phyloP scores from a whole-genome alignment of 2,888 invertebrate genomes.

The Pediacus dermestoides region DNA sequence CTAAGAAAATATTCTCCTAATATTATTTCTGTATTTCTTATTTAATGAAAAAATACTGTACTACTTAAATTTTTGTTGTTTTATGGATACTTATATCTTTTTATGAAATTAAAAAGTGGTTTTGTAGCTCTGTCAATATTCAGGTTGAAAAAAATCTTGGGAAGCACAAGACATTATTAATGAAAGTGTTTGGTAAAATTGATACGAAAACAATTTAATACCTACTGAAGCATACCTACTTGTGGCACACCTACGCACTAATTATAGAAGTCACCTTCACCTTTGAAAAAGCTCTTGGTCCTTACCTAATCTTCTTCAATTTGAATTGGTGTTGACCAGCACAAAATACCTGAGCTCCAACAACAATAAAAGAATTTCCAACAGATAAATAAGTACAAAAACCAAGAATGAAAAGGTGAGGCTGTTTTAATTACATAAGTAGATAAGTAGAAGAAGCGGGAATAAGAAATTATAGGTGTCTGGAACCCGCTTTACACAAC shows the following conservation, averaged over 20 bases:
- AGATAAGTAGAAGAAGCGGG: constrained; percentile 29
- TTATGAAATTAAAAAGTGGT: too few relatives aligned
- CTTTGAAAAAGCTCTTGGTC: constrained; percentile 1
- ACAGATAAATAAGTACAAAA: constrained; percentile 25
- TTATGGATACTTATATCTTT: too few relatives aligned
- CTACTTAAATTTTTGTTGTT: too few relatives aligned
- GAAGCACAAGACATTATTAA: too few relatives aligned
- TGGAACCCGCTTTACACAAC: constrained; percentile 14
- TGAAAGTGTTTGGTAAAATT: too few relatives aligned
- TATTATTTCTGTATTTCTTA: too few relatives aligned
- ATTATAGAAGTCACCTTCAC: constrained; percentile 1
- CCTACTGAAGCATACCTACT: too few relatives aligned
- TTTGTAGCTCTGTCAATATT: too few relatives aligned
- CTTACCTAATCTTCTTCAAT: constrained; percentile 2
- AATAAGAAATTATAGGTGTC: constrained; percentile 32
- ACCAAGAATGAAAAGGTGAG: constrained; percentile 24
- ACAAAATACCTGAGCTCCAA: not conserved
- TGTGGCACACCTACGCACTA: not conserved
- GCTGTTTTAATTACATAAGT: constrained; percentile 33
- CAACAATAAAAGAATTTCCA: constrained; percentile 14
- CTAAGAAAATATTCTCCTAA: too few relatives aligned
- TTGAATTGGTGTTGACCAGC: not conserved
- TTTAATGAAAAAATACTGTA: too few relatives aligned
- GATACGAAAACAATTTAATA: too few relatives aligned
- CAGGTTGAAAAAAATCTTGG: too few relatives aligned